Evolutionary conservation across 2,888 invertebrate species (phyloP).

Genomic region (Thysanoteuthis rhombus): DNA sequence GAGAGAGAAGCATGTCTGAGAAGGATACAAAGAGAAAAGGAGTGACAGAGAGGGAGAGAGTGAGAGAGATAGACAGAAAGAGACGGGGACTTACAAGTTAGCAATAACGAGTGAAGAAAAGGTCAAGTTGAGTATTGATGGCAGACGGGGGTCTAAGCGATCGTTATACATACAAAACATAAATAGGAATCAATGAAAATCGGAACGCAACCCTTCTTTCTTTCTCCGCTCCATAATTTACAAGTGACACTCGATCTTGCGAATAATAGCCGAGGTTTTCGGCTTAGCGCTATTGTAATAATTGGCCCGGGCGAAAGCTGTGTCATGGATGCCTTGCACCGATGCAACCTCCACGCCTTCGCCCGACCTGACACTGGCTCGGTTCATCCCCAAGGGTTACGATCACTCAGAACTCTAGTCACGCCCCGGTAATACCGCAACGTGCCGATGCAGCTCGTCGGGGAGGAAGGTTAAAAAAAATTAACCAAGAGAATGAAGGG

Average conservation of each 20-base stretch:
- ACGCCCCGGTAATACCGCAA: neutral
- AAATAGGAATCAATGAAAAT: neutral
- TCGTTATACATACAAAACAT: neutral
- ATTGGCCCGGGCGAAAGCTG: neutral
- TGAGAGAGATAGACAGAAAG: neutral
- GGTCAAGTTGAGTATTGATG: neutral
- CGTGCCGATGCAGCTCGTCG: neutral
- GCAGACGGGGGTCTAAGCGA: neutral
- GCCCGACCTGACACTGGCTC: neutral
- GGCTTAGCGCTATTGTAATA: neutral
- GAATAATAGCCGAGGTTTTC: neutral
- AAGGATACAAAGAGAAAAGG: neutral
- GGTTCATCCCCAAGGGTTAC: neutral
- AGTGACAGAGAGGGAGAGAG: neutral
- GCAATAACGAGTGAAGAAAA: neutral
- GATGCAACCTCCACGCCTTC: neutral
- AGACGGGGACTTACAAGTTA: neutral
- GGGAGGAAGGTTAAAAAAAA: conserved; percentile 12
- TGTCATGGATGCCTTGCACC: neutral
- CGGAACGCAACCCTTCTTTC: neutral
- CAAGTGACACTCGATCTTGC: conserved; percentile 12
- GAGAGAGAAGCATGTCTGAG: neutral
- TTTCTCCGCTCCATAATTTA: neutral
- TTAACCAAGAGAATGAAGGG: neutral
- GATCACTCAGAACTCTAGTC: neutral